Evolutionary conservation across 2,888 invertebrate genomes (phyloP), one percentile per base, ranked within the genome.

Genomic region (Ophioninae sp.): DNA sequence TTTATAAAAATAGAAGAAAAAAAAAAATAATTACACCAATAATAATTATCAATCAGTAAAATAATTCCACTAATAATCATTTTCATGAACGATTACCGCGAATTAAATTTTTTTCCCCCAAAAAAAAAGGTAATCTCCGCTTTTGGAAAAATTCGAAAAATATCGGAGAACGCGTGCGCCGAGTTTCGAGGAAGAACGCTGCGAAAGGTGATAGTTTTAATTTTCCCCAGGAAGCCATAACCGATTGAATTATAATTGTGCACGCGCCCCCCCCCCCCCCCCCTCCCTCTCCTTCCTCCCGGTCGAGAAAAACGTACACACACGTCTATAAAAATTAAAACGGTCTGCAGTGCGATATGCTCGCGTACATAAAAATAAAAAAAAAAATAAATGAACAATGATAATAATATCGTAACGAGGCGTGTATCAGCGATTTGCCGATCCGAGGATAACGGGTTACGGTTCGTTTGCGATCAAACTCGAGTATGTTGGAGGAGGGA

Each of bases 361-460:
- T 20, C 20, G 17, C n/a, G n/a, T 56, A 68, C 68, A 68, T 67
- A 21, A 10, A 21, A 10, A 44, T 20, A 21, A 44, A 50, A 68
- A 37, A 39, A 70, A 21, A 44, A 57, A 68, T 20, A 39, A 70
- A 68, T n/a, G 50, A 72, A 79, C 39, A 67, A 79, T 67, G n/a
- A 44, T 73, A 65, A 73, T 17, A 70, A 83, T 65, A 73, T 30
- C 72, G 39, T 77, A 77, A 77, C 59, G 56, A 83, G 64, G 23
- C 62, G 30, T 30, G 57, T 39, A 69, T 70, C 59, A 69, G 65
- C 44, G 73, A 77, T 77, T 69, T 37, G 80, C 59, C 64, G 73
- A 74, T 83, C 73, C 76, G 83, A 80, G 80, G 80, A 83, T 83
- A 83, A 80, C 83, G 77, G 80, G 73, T 79, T 73, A 83, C 83